Evolutionary conservation across 2,797 vertebrate genomes (phyloP), one percentile per base, ranked within the genome.

Genomic region (Cynodonichthys magdalenae): DNA sequence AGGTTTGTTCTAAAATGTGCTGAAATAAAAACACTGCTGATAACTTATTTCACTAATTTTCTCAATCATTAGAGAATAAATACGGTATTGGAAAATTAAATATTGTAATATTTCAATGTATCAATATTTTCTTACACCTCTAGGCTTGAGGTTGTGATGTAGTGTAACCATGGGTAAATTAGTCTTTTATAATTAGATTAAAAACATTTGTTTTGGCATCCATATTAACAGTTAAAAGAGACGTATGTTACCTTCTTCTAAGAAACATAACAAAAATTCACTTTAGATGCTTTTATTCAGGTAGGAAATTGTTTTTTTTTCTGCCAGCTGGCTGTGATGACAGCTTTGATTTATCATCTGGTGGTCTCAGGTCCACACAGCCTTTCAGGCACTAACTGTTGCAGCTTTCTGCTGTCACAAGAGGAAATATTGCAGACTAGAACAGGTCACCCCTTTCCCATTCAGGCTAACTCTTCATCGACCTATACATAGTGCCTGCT

Each of bases 321-420:
- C 47, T 54, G 71, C 59, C 74, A 75, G 66, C 61, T 73, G 69
- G 69, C 69, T 60, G 69, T 46, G 8, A 58, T 59, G 75, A 24
- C 59, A 18, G 58, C 67, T 68, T 59, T 64, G 57, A 69, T 85
- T 69, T 20, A 76, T 82, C 69, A 82, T 4, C 29, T 20, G 29
- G 7, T 20, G 28, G 28, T 9, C 44, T 1, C 27, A 44, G 18
- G 11, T 20, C 15, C 19, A 17, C n/a, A 34, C n/a, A 36, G 6
- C 10, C 36, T 39, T 39, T 39, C 36, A 39, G 36, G 36, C 11
- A 8, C 18, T 19, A 47, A 45, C 45, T 34, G 29, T 11, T 24
- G 49, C 48, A 31, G 42, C 49, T 1, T 8, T 14, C 28, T 20
- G 24, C n/a, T 47, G 44, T 34, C n/a, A 19, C 18, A 10, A 15